These are phyloP conservation scores for Aldabrachelys gigantea DNA, from an alignment of 2,113 vertebrate genomes.

Conservation along the genomic window DNA sequence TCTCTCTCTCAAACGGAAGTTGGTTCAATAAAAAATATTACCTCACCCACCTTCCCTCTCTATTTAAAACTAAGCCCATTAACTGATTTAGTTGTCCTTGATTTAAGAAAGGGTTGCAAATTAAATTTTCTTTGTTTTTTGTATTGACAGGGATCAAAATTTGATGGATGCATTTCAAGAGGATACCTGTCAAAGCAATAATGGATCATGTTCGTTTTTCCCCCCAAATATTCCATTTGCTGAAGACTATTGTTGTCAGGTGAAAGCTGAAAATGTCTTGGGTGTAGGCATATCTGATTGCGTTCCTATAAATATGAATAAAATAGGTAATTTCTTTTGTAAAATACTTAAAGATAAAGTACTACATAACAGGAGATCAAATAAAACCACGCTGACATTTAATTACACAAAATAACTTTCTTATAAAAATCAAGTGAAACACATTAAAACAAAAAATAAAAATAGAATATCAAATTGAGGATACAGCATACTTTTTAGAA, in stretches of 20 bases:
- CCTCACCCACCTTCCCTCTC: not conserved
- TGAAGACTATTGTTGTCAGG: constrained; percentile 35
- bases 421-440: not conserved
- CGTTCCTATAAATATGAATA: constrained; percentile 2
- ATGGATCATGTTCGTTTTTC: constrained; percentile 51
- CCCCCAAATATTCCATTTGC: accelerated
- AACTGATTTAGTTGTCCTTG: not conserved
- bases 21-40: not conserved
- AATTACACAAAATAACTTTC: not conserved
- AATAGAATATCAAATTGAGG: not conserved
- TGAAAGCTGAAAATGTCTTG: constrained; percentile 74
- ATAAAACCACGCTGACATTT: not conserved
- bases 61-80: not conserved
- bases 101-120: not conserved
- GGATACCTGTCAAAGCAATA: not conserved
- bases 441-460: not conserved
- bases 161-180: not conserved
- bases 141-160: not conserved
- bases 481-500: not conserved
- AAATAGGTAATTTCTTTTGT: constrained; percentile 69
- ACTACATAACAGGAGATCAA: not conserved
- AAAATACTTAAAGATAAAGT: not conserved
- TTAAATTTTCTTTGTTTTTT: not conserved
- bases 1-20: not conserved
- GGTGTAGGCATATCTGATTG: constrained; percentile 50